Base-by-base conservation (phyloP, 2,888 invertebrate species). In the Adineta ricciae region DNA sequence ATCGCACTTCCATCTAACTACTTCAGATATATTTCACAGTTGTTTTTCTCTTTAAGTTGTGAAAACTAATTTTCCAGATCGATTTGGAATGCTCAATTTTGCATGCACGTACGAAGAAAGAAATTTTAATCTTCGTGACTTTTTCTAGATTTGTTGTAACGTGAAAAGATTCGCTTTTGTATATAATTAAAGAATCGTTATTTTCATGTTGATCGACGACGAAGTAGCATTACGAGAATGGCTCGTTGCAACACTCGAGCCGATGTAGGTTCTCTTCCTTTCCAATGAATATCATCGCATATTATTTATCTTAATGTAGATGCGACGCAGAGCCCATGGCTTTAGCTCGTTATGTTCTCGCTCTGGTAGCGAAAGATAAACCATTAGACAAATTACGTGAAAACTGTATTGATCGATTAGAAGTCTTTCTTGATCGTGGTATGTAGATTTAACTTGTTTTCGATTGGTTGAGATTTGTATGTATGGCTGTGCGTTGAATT, bases 271-370 rank as follows among this genome's bases (percentile, higher is more conserved):
- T 78, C n/a, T 41, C 38, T 78, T 14, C 0, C n/a, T 19, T 9
- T 41, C 16, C 16, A 16, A 46, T 8, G 11, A 46, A 46, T 19
- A 32, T 5, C 32, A n/a, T n/a, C 14, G n/a, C 27, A n/a, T 56
- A 8, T 56, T 8, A 9, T 56, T 4, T 64, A 16, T 41, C 7
- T 41, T 78, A 14, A 46, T 46, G 5, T n/a, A 97, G 97, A 88
- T 97, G 97, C 91, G 97, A 98, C 91, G 98, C 97, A 19, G 97
- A 98, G 90, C 97, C 97, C 14, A 94, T 94, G 46, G 96, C 97
- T 0, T 92, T 98, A 86, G 96, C 97, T 16, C 96, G 96, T 91
- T 98, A 98, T 92, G 96, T 98, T 56, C 94, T 97, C 88, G 98
- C 98, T 0, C 92, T 98, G 86, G 94, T 97, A 85, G 97, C 96